Percentiles rank a stretch among this genome's conserved stretches.
Evolutionary conservation across 2,888 invertebrate genomes (phyloP).

Genomic region (Euclidia mi): DNA sequence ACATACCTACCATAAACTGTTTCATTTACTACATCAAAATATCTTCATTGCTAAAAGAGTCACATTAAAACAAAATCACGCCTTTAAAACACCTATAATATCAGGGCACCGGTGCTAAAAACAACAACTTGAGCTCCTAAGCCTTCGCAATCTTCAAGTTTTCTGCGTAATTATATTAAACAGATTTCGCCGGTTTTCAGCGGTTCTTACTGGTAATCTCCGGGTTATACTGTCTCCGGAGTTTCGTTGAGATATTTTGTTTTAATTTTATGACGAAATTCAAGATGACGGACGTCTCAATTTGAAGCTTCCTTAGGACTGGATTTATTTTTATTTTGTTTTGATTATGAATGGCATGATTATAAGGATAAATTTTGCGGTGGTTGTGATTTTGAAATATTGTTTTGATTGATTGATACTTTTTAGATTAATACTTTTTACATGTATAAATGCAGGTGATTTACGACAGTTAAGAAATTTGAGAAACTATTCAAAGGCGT

Average conservation of each 20-base stretch:
- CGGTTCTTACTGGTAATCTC: slow-evolving; percentile 54
- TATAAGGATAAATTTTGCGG: too few relatives aligned
- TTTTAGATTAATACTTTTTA: too few relatives aligned
- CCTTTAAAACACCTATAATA: slow-evolving; percentile 20
- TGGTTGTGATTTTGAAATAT: too few relatives aligned
- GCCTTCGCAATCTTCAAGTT: slow-evolving; percentile 53
- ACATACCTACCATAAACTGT: too few relatives aligned
- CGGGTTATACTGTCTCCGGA: slow-evolving; percentile 48
- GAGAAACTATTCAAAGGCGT: too few relatives aligned
- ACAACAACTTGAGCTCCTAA: slow-evolving; percentile 44
- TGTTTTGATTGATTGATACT: too few relatives aligned
- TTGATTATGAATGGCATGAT: too few relatives aligned
- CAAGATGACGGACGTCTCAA: slow-evolving; percentile 17
- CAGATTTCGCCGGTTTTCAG: slow-evolving; percentile 49
- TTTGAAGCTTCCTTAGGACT: slow-evolving; percentile 6
- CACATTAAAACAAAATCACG: slow-evolving; percentile 11
- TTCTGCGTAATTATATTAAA: slow-evolving; percentile 55
- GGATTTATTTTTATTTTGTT: not conserved
- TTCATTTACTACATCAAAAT: not conserved
- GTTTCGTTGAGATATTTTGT: slow-evolving; percentile 47
- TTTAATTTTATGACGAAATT: slow-evolving; percentile 46
- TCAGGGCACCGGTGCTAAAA: slow-evolving; percentile 28
- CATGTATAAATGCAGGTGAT: too few relatives aligned
- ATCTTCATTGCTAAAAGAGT: not conserved
- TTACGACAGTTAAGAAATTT: too few relatives aligned